Percentiles rank a stretch among this genome's conserved stretches.
These are phyloP conservation scores for Pteromalus puparum DNA, from an alignment of 1,140 invertebrate genomes.

Conservation along the genomic window DNA sequence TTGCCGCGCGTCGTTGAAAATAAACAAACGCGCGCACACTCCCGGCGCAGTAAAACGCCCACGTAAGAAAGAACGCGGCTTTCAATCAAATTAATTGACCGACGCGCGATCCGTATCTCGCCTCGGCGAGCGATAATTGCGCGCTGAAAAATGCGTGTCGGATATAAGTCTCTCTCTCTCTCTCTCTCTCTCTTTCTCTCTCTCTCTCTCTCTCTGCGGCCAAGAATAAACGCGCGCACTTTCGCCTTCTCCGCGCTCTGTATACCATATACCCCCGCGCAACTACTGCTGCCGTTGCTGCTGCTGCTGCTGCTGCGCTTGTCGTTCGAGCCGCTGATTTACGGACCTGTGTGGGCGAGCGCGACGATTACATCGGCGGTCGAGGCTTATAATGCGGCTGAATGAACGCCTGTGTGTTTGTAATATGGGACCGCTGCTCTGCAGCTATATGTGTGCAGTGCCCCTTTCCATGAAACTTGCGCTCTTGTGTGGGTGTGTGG, in stretches of 20 bases:
- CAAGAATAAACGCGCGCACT: conserved; percentile 38
- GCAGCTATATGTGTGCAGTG: neutral
- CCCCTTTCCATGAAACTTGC: neutral
- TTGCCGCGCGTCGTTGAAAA: conserved; percentile 2
- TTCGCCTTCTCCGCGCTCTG: conserved; percentile 30
- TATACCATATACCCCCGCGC: too few species aligned
- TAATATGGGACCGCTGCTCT: neutral
- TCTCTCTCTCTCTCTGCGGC: too few species aligned
- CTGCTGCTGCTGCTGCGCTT: neutral
- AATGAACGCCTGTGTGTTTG: neutral
- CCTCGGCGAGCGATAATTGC: conserved; percentile 45
- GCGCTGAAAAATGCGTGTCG: conserved; percentile 44
- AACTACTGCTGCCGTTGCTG: too few species aligned
- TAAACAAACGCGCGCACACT: conserved; percentile 27
- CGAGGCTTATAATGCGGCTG: conserved; percentile 54
- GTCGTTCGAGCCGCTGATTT: conserved; percentile 54
- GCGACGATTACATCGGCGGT: conserved; percentile 55
- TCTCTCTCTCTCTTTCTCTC: too few species aligned
- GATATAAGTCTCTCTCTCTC: neutral
- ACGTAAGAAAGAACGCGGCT: conserved; percentile 27
- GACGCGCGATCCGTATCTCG: neutral
- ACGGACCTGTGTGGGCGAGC: conserved; percentile 55
- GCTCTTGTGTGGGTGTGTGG: neutral
- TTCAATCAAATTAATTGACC: conserved; percentile 48
- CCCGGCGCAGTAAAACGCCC: conserved; percentile 47